phyloP scores from a whole-genome alignment of 2,888 invertebrate genomes.

The Oligia strigilis region DNA sequence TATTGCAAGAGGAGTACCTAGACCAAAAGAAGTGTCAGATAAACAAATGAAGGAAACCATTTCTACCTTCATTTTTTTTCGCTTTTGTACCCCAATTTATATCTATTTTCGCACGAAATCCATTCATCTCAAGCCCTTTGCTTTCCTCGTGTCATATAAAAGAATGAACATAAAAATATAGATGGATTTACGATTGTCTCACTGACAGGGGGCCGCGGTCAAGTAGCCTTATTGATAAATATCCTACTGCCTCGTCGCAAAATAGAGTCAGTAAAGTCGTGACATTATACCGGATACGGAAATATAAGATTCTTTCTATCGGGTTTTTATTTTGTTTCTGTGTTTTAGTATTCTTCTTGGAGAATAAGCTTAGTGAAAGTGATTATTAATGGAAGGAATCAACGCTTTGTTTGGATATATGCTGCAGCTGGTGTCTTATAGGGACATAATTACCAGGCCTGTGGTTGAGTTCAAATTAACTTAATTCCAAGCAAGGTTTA shows the following conservation, averaged over 20 bases:
- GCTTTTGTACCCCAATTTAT: background rate
- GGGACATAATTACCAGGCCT: background rate
- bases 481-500: too few relatives aligned
- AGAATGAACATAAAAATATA: constrained; percentile 52
- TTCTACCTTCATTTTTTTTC: background rate
- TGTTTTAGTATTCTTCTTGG: constrained; percentile 46
- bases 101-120: constrained; percentile 6
- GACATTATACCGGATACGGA: constrained; percentile 13
- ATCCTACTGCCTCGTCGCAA: constrained; percentile 27
- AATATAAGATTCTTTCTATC: constrained; percentile 18
- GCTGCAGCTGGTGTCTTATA: background rate
- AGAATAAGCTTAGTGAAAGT: constrained; percentile 21
- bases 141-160: constrained; percentile 35
- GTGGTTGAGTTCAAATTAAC: background rate
- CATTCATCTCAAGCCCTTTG: constrained; percentile 31
- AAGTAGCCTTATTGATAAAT: constrained; percentile 59
- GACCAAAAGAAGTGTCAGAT: background rate
- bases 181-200: constrained; percentile 56
- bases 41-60: background rate
- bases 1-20: too few relatives aligned
- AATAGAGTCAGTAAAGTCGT: constrained; percentile 35
- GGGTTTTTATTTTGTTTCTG: constrained; percentile 46
- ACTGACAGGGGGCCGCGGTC: constrained; percentile 53
- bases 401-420: background rate
- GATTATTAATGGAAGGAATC: background rate